Base-by-base conservation (phyloP, 92 coral and sea anemone genomes). In the Parazoanthus atlanticus region DNA sequence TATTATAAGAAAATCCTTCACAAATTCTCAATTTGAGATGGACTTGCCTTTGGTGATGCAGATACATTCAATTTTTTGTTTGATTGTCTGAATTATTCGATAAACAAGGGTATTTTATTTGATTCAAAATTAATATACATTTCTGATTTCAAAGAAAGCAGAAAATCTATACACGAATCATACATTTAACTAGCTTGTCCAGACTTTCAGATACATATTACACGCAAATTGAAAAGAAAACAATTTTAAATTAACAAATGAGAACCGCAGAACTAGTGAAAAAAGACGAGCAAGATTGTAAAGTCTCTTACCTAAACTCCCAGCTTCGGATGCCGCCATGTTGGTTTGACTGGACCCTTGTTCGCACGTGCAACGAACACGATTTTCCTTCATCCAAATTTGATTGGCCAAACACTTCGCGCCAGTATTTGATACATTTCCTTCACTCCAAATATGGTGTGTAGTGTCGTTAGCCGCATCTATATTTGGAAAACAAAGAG, bases 331-430 rank as follows among this genome's bases (percentile, higher is more conserved):
- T 8, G 87, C 89, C 84, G 91, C 93, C 94, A 90, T 84, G 67
- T 70, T 88, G 58, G 40, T 31, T 34, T 38, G 6, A 17, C 31
- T 41, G 23, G 1, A 36, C 9, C 58, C 11, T 26, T 86, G 25
- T 30, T 82, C 12, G 75, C 94, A 91, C 88, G 91, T 88, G 90
- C 65, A 86, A 19, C 41, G 64, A 30, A 19, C 64, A 26, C 41
- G 89, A 52, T 21, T 54, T 61, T 29, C 71, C 17, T 30, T 72
- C 40, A 28, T 8, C 11, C 32, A 2, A 40, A 66, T 91, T 67
- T 76, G 46, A 94, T 94, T 92, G 96, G 94, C 78, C 71, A 25
- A 81, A 47, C 33, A 88, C 11, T 86, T 94, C 91, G 93, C 96
- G 94, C 94, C 90, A 89, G 72, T 73, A 23, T 30, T 29, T 87